A percentile compares a stretch with the other conserved stretches of the same genome.
phyloP scores from a whole-genome alignment of 2,888 invertebrate species.

The Cacoxenus indagator region DNA sequence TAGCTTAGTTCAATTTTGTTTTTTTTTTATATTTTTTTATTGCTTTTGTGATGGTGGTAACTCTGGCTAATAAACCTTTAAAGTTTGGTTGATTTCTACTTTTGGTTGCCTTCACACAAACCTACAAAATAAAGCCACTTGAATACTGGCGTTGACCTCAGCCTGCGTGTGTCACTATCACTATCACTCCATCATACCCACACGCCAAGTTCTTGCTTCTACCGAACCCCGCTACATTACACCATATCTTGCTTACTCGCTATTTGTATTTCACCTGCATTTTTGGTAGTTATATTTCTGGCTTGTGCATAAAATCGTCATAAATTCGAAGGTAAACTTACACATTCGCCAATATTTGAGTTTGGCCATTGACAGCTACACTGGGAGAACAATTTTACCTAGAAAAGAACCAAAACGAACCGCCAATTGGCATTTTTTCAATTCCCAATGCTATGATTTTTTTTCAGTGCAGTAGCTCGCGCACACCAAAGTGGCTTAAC shows the following conservation, averaged over 20 bases:
- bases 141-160: neutral
- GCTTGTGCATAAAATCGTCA: constrained; percentile 19
- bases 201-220: neutral
- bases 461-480: neutral
- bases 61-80: neutral
- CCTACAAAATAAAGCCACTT: neutral
- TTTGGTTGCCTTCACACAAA: too few species aligned
- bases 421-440: neutral
- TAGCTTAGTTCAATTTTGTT: neutral
- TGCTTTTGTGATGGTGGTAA: neutral
- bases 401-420: neutral
- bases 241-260: neutral
- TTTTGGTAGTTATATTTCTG: too few species aligned
- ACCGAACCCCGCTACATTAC: neutral
- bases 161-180: neutral
- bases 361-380: neutral
- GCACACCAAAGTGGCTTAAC: constrained; percentile 11
- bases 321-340: constrained; percentile 17
- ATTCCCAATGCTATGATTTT: neutral
- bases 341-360: constrained; percentile 14
- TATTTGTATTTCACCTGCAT: neutral
- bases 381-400: neutral
- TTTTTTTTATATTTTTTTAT: constrained; percentile 1
- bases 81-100: constrained; percentile 1
- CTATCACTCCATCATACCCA: neutral